A percentile compares a stretch with the other conserved stretches of the same genome.
These are phyloP conservation scores for Porites rus DNA, from an alignment of 92 coral and sea anemone species.

Conservation along the genomic window DNA sequence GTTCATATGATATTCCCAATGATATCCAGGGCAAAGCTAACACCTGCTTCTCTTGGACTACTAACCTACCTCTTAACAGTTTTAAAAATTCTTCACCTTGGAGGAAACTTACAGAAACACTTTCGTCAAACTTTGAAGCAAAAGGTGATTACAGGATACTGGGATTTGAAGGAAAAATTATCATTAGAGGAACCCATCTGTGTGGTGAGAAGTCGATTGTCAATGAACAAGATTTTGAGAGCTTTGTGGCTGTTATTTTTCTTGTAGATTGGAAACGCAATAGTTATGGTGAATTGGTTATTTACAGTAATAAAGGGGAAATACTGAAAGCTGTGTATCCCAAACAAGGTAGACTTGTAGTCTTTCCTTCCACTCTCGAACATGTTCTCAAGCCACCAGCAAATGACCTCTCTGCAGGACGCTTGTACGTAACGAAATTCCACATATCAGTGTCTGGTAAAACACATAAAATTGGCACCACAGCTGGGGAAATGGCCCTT, in stretches of 20 bases:
- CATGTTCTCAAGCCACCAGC: conserved; percentile 81
- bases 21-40: background rate
- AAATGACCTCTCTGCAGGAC: conserved; percentile 34
- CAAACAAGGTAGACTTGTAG: conserved; percentile 66
- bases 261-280: conserved; percentile 74
- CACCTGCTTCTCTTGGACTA: conserved; percentile 45
- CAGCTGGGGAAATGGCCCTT: background rate
- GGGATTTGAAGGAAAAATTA: conserved; percentile 57
- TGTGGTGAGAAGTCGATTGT: background rate
- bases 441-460: conserved; percentile 34
- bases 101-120: conserved; percentile 21
- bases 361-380: conserved; percentile 60
- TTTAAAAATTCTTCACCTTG: conserved; percentile 38
- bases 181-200: conserved; percentile 54
- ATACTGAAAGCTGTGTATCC: conserved; percentile 74
- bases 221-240: background rate
- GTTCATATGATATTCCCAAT: background rate
- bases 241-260: conserved; percentile 53
- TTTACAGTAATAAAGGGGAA: conserved; percentile 74
- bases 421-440: conserved; percentile 57
- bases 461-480: background rate
- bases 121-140: conserved; percentile 17
- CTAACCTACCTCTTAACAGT: conserved; percentile 32
- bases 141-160: background rate
- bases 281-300: conserved; percentile 74